Evolutionary conservation across 2,888 invertebrate species (phyloP).

Genomic region (Ennomos fuscantarius): DNA sequence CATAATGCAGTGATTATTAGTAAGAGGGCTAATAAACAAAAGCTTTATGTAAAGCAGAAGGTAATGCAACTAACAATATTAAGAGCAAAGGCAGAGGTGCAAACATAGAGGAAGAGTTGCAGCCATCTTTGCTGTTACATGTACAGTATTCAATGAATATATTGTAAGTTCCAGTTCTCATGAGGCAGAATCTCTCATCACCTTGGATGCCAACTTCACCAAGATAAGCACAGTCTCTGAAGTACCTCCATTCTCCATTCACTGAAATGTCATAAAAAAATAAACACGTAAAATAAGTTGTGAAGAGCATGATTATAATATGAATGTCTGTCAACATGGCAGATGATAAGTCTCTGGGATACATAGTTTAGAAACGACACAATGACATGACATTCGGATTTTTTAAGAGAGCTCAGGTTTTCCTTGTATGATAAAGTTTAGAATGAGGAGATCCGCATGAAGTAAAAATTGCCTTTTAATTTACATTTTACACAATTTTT

Average conservation of each 20-base stretch:
- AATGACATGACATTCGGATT: too few species aligned
- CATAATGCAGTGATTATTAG: too few species aligned
- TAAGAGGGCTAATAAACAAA: slow-evolving; percentile 1
- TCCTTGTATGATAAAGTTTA: too few species aligned
- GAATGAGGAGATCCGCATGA: too few species aligned
- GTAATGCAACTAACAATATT: slow-evolving; percentile 3
- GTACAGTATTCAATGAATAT: slow-evolving; percentile 98
- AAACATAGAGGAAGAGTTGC: slow-evolving; percentile 87
- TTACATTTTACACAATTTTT: too few species aligned
- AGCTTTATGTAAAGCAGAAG: slow-evolving; percentile 15
- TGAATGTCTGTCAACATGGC: too few species aligned
- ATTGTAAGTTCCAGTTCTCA: slow-evolving; percentile 96
- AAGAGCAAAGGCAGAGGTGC: slow-evolving; percentile 56
- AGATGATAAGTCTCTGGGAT: too few species aligned
- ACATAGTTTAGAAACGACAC: too few species aligned
- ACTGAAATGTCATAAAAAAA: slow-evolving; percentile 78
- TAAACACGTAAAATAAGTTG: neutral
- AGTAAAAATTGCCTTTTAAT: too few species aligned
- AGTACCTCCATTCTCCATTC: slow-evolving; percentile 94
- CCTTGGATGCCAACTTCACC: slow-evolving; percentile 96
- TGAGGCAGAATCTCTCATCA: slow-evolving; percentile 95
- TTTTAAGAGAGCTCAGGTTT: too few species aligned
- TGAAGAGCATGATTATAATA: too few species aligned
- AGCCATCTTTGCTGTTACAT: slow-evolving; percentile 96
- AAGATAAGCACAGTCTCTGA: slow-evolving; percentile 94